Evolutionary conservation across 2,113 vertebrate genomes (phyloP), one percentile per base, ranked within the genome.

Genomic region (Melanostigma gelatinosum): DNA sequence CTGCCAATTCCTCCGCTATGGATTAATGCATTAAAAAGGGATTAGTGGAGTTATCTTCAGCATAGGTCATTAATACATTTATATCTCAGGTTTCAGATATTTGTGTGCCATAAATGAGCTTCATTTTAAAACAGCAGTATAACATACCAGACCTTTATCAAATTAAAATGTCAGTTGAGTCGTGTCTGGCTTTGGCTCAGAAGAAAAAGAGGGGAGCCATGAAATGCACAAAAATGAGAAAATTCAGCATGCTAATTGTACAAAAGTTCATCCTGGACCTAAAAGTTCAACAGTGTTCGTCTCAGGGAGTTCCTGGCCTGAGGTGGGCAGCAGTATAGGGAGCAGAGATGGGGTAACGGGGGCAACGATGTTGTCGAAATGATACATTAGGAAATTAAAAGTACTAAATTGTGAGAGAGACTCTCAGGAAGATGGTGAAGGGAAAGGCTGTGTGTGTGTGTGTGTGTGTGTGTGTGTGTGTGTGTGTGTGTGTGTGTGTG

Each of bases 311-410:
- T 77, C 1, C 1, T 71, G 66, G 50, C 86, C 67, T 22, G 68
- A 77, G 66, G 67, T 75, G 52, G 11, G 52, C 54, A 72, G 79
- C 58, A 62, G 62, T 67, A 83, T 0, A 24, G 24, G 50, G 66
- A 11, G 24, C 76, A 83, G 27, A 3, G 57, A 50, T 57, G 34
- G 22, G 46, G 20, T 42, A 71, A n/a, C 7, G n/a, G 52, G 78
- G 50, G 42, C 4, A 29, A 80, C 0, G 6, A 69, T 71, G 71
- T 68, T 91, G 89, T 90, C 87, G 90, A 90, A 91, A 90, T 91
- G 85, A 91, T 91, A 78, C 77, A 89, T 89, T 88, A 85, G 74
- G 46, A 85, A 89, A 87, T 91, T 86, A 87, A 82, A 89, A 83
- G 78, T 15, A 62, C 58, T 77, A 77, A 80, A 79, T 48, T 80